A percentile compares a stretch with the other conserved stretches of the same genome.
Conservation (phyloP, 2,113 vertebrate genomes). For the Zootoca vivipara region DNA sequence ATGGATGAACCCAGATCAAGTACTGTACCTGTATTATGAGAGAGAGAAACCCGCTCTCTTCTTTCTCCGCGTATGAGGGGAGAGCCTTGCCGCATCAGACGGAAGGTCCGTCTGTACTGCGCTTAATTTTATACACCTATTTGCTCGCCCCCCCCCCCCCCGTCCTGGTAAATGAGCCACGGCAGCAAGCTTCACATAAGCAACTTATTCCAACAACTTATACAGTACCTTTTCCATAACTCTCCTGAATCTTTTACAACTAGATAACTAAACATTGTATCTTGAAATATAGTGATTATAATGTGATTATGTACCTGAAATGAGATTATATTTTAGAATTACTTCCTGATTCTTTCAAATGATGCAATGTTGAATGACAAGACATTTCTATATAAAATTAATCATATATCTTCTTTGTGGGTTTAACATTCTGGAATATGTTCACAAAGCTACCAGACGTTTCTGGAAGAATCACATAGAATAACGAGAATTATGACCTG, state of each 20-base stretch:
- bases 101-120: neutral
- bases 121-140: neutral
- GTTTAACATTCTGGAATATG: neutral
- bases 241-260: neutral
- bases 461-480: neutral
- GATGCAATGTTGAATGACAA: neutral
- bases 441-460: neutral
- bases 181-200: no score
- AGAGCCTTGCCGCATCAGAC: neutral
- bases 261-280: neutral
- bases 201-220: no score
- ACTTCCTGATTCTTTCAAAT: neutral
- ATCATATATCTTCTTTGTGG: neutral
- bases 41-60: neutral
- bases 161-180: no score
- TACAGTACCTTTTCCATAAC: no score
- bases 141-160: no score
- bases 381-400: neutral
- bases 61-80: neutral
- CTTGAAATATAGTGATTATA: neutral
- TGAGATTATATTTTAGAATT: neutral
- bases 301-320: neutral
- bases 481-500: neutral
- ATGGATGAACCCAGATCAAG: neutral
- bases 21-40: no score